A percentile compares a stretch with the other conserved stretches of the same genome.
phyloP scores from a whole-genome alignment of 2,888 invertebrate species.

The Choreutis nemorana region DNA sequence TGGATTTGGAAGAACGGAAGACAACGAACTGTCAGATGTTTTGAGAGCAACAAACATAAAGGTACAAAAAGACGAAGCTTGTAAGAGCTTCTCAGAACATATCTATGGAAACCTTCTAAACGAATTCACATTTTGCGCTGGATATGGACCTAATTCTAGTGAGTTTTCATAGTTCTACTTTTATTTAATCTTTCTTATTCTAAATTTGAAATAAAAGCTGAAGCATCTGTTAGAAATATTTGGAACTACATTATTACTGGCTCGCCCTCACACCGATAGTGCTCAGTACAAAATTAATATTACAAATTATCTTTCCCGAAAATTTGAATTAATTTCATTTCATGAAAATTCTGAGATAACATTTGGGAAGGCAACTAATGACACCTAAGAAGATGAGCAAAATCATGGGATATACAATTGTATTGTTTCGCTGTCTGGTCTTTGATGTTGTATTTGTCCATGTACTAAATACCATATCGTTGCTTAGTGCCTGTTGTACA shows the following conservation, averaged over 20 bases:
- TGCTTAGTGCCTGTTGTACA: too few relatives aligned
- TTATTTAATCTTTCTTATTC: not conserved
- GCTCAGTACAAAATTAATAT: too few relatives aligned
- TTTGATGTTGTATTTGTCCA: too few relatives aligned
- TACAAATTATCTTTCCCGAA: too few relatives aligned
- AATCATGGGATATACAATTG: not conserved
- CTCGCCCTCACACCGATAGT: too few relatives aligned
- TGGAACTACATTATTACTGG: too few relatives aligned
- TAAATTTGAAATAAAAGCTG: not conserved
- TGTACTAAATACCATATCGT: too few relatives aligned
- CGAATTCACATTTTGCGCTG: slow-evolving; percentile 70
- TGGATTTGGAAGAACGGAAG: slow-evolving; percentile 70
- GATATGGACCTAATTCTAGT: slow-evolving; percentile 61
- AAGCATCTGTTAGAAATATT: too few relatives aligned
- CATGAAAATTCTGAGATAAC: too few relatives aligned
- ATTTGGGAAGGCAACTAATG: too few relatives aligned
- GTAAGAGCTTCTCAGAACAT: slow-evolving; percentile 44
- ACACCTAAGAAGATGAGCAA: not conserved
- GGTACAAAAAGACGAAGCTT: slow-evolving; percentile 58
- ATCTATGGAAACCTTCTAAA: slow-evolving; percentile 63
- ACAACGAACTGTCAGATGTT: slow-evolving; percentile 50
- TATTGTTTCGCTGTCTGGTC: not conserved
- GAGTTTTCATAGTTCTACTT: slow-evolving; percentile 7
- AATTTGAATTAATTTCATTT: too few relatives aligned
- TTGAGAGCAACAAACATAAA: slow-evolving; percentile 54